These are phyloP conservation scores for Pseudopodoces humilis DNA, from an alignment of 2,113 vertebrate genomes.

Conservation along the genomic window DNA sequence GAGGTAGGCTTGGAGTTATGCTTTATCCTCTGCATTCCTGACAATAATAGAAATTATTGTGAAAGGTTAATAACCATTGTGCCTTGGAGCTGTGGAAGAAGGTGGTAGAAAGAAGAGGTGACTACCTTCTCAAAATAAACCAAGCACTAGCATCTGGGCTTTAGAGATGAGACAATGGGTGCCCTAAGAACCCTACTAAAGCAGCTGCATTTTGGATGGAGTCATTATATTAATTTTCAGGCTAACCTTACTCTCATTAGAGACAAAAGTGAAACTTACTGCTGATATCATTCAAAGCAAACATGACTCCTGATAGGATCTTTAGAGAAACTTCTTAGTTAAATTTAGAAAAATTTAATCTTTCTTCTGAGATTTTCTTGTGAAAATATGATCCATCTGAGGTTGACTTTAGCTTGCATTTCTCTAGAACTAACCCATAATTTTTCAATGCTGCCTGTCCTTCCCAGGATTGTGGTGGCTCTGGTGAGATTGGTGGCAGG, in stretches of 20 bases:
- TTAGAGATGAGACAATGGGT: neutral
- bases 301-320: neutral
- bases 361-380: neutral
- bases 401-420: neutral
- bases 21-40: neutral
- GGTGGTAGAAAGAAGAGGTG: neutral
- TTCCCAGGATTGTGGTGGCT: neutral
- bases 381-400: neutral
- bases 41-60: conserved; percentile 22
- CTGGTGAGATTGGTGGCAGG: neutral
- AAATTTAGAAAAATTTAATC: neutral
- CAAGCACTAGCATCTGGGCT: neutral
- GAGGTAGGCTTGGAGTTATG: neutral
- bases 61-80: neutral
- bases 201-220: neutral
- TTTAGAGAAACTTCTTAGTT: neutral
- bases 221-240: neutral
- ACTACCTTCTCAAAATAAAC: neutral
- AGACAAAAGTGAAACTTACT: neutral
- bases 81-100: neutral
- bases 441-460: neutral
- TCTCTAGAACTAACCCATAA: neutral
- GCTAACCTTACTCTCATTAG: neutral
- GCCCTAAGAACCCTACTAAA: neutral
- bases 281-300: neutral